Percentiles rank a stretch among this genome's conserved stretches.
Evolutionary conservation across 2,888 invertebrate species (phyloP).

Genomic region (Hylaea fasciaria): DNA sequence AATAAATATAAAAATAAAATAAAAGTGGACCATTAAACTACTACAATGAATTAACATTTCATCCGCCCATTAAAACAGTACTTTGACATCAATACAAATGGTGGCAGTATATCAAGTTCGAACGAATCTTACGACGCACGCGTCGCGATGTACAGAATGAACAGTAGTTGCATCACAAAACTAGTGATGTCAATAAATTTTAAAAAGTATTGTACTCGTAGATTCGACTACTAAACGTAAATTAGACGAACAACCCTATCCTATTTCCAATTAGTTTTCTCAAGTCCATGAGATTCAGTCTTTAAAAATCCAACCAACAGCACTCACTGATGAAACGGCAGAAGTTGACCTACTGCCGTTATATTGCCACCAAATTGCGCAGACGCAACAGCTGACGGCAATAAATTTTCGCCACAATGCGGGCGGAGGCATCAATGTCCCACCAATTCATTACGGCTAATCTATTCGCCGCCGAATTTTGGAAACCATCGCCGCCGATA

Average conservation of each 20-base stretch:
- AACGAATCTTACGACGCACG: background rate
- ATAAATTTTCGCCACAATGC: conserved; percentile 60
- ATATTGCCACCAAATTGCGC: conserved; percentile 8
- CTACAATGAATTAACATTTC: conserved; percentile 47
- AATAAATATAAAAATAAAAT: conserved; percentile 27
- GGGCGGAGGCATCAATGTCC: conserved; percentile 52
- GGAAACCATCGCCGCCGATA: conserved; percentile 7
- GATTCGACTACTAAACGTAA: too few species aligned
- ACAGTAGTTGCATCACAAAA: too few species aligned
- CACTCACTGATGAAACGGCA: background rate
- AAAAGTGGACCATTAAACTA: conserved; percentile 37
- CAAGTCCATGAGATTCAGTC: too few species aligned
- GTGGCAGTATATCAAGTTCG: conserved; percentile 16
- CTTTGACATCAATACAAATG: conserved; percentile 20
- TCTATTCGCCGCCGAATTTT: conserved; percentile 47
- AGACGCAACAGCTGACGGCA: conserved; percentile 58
- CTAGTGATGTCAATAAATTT: too few species aligned
- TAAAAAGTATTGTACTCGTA: too few species aligned
- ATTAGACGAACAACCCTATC: too few species aligned
- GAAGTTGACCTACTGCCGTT: conserved; percentile 11
- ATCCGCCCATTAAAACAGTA: conserved; percentile 42
- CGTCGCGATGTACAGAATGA: too few species aligned
- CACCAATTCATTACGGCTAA: conserved; percentile 59
- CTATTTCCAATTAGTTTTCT: too few species aligned
- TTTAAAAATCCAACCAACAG: too few species aligned